These are phyloP conservation scores for Caenorhabditis sp. DNA, from an alignment of 2,888 invertebrate genomes.

Conservation along the genomic window DNA sequence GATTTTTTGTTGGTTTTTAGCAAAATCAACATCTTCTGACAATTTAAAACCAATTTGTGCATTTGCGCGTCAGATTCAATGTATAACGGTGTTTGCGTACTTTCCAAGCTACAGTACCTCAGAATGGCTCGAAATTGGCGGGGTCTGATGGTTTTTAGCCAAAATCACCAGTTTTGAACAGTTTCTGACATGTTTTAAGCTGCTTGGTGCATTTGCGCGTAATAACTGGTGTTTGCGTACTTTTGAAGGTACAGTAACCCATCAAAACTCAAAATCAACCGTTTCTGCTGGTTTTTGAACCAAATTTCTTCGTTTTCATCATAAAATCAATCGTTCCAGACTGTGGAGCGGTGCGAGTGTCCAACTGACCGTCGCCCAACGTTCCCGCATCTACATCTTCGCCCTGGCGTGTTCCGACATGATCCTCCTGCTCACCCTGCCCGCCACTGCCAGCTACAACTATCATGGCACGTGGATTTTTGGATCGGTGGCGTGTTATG, in stretches of 20 bases:
- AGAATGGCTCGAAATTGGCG: no score
- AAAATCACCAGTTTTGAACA: no score
- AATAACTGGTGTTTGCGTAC: not conserved
- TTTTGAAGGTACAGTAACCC: not conserved
- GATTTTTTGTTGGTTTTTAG: not conserved
- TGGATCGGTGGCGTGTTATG: constrained; percentile 75
- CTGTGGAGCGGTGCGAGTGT: constrained; percentile 56
- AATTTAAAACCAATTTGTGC: no score
- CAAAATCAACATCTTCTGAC: no score
- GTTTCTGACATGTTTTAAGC: no score
- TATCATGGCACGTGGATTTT: constrained; percentile 75
- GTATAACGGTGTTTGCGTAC: no score
- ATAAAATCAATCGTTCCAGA: not conserved
- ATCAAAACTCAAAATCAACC: not conserved
- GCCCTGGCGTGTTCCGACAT: constrained; percentile 76
- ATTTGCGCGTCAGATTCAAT: no score
- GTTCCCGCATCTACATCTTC: constrained; percentile 77
- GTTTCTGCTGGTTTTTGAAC: no score
- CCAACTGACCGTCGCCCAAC: constrained; percentile 70
- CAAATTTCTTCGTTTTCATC: no score
- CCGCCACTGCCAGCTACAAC: constrained; percentile 73
- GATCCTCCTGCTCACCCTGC: constrained; percentile 76
- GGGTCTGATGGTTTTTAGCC: no score
- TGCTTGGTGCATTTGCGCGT: no score
- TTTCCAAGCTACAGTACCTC: no score